These are phyloP conservation scores for Lasaia peninsularis DNA, from an alignment of 1,140 invertebrate genomes.

Conservation along the genomic window DNA sequence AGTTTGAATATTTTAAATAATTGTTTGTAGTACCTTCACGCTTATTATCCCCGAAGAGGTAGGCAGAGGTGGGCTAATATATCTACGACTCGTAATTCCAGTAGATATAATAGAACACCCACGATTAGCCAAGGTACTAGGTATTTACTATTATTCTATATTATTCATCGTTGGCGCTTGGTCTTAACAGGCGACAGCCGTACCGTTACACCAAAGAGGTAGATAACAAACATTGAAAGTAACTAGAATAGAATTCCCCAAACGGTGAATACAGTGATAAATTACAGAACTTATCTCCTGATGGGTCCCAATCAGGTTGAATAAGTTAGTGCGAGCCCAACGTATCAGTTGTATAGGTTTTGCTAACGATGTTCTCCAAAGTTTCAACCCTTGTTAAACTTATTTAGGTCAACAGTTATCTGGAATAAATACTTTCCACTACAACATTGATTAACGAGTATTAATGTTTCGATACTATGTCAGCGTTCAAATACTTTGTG, in stretches of 20 bases:
- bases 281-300: conserved; percentile 1
- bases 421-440: neutral
- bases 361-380: conserved; percentile 5
- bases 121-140: neutral
- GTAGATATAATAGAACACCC: too few species aligned
- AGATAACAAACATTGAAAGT: neutral
- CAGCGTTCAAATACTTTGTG: too few species aligned
- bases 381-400: conserved; percentile 6
- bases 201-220: too few species aligned
- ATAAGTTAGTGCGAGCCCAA: conserved; percentile 7
- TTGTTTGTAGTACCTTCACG: too few species aligned
- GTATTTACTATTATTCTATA: too few species aligned
- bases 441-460: too few species aligned
- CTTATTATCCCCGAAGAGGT: too few species aligned
- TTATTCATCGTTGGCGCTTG: too few species aligned
- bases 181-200: too few species aligned
- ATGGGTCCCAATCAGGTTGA: conserved; percentile 4
- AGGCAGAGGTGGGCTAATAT: too few species aligned
- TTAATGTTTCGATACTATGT: too few species aligned
- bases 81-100: too few species aligned
- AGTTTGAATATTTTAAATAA: neutral
- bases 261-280: neutral
- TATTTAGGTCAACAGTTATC: conserved; percentile 6
- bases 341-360: conserved; percentile 9
- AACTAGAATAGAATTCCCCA: neutral